A percentile compares a stretch with the other conserved stretches of the same genome.
Conservation (phyloP, 1,140 invertebrate species). For the Bombus difficillimus region DNA sequence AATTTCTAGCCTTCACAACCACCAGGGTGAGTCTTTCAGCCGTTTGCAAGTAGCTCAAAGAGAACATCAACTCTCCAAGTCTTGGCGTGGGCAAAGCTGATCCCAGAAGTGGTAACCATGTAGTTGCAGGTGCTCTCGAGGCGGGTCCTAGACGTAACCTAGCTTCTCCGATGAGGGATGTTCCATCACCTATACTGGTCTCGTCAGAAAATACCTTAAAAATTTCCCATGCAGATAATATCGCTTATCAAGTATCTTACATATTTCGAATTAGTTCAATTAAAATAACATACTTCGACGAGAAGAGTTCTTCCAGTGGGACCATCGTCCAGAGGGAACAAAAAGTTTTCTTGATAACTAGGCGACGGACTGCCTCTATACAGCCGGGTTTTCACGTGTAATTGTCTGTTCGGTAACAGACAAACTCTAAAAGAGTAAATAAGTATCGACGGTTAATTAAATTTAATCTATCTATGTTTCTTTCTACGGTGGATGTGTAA, state of each 20-base stretch:
- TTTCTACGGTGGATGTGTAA: not conserved
- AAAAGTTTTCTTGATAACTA: conserved; percentile 89
- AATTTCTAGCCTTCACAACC: conserved; percentile 84
- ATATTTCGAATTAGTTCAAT: not conserved
- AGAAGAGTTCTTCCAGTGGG: conserved; percentile 74
- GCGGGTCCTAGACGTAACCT: conserved; percentile 82
- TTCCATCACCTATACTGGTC: conserved; percentile 60
- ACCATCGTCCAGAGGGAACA: conserved; percentile 85
- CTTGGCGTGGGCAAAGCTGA: conserved; percentile 84
- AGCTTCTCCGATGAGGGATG: conserved; percentile 78
- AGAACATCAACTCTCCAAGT: conserved; percentile 85
- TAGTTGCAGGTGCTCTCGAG: conserved; percentile 80
- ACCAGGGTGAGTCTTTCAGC: conserved; percentile 85
- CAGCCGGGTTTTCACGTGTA: conserved; percentile 89
- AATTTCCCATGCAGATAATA: conserved; percentile 1
- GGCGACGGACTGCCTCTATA: conserved; percentile 87
- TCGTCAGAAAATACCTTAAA: conserved; percentile 77
- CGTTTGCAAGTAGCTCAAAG: conserved; percentile 84
- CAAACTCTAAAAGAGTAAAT: conserved; percentile 83
- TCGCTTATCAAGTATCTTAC: not conserved
- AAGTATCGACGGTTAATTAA: not conserved
- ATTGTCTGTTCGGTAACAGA: conserved; percentile 88
- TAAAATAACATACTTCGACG: conserved; percentile 70
- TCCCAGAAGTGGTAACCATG: conserved; percentile 82
- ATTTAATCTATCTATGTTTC: not conserved